Evolutionary conservation across 2,797 vertebrate species (phyloP), one percentile per base, ranked within the genome.

Genomic region (Dipus sagitta): DNA sequence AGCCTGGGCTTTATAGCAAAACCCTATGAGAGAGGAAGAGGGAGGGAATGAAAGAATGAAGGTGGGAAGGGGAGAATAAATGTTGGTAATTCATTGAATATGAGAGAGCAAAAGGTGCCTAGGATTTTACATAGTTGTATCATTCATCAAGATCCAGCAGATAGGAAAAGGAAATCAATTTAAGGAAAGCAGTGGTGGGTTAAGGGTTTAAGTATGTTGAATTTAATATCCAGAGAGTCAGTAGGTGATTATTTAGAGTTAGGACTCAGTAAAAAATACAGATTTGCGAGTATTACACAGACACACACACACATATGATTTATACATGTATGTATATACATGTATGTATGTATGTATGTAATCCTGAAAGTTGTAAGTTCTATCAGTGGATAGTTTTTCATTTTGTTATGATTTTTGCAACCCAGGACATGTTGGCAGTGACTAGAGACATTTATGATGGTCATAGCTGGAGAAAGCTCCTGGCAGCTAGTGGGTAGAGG

Each of bases 381-480:
- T 26, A 30, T 28, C 65, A 67, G 65, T 72, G 72, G 54, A 54
- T 60, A 5, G 74, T 18, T 74, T 72, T 18, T 94, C 23, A 88
- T 14, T 34, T 23, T 38, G n/a, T 54, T 62, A 38, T 85, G 62
- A 62, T 89, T 74, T 74, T 85, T 93, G 42, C 32, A 26, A 34
- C n/a, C 30, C 9, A 83, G 74, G 34, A 90, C n/a, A 54, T n/a
- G 80, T 71, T 84, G 68, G 32, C 42, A 88, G 71, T 65, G 34
- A 88, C 47, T 79, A 47, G 42, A 72, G 74, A 64, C 28, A 65
- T 58, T 92, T 95, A 72, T 88, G 38, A 58, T 92, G 62, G 68
- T 52, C 18, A 8, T 58, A 52, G 32, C 15, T 86, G 24, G 58
- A n/a, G 30, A 47, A 76, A 60, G 58, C 15, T 64, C 58, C 58